Evolutionary conservation across 2,888 invertebrate genomes (phyloP), one percentile per base, ranked within the genome.

Genomic region (Antheraea assamensis): DNA sequence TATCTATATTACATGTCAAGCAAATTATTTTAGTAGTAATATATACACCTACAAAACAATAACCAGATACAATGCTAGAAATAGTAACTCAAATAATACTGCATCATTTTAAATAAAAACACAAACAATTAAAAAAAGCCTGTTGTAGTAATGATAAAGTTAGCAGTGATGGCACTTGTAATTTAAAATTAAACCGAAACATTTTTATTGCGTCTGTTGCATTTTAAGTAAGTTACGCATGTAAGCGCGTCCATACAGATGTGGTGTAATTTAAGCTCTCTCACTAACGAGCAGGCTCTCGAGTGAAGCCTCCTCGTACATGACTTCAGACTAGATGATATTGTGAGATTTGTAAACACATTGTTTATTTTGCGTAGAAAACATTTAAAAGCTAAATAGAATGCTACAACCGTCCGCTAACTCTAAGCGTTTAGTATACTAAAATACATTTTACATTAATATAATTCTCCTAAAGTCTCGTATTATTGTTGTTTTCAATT

Each of bases 271-370:
- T 92, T 90, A 85, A 88, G 86, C 90, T 90, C 90, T 90, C 87
- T 82, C 85, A 83, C 90, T 92, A 93, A 93, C 92, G 92, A 93
- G 92, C 91, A 85, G 83, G 82, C 88, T 89, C 92, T 91, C 88
- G 82, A 85, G 86, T 85, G 80, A 79, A 86, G 88, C 85, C 81
- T 84, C 82, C 85, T 83, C 85, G 80, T 84, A 83, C 83, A 85
- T 87, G 85, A 83, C 84, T 85, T 85, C 85, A 86, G 87, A 86
- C 88, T 87, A 84, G 83, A 85, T 86, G 85, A 89, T 90, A 91
- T 90, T 91, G 90, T 91, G 88, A 86, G 85, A 90, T 88, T 88
- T 89, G 88, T 87, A 84, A 86, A 86, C 83, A 82, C 84, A 88
- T 90, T 92, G 90, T 92, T 86, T 87, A 83, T 79, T 81, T 80